These are phyloP conservation scores for Bergia puertoricense DNA, from an alignment of 92 coral and sea anemone species.

Conservation along the genomic window DNA sequence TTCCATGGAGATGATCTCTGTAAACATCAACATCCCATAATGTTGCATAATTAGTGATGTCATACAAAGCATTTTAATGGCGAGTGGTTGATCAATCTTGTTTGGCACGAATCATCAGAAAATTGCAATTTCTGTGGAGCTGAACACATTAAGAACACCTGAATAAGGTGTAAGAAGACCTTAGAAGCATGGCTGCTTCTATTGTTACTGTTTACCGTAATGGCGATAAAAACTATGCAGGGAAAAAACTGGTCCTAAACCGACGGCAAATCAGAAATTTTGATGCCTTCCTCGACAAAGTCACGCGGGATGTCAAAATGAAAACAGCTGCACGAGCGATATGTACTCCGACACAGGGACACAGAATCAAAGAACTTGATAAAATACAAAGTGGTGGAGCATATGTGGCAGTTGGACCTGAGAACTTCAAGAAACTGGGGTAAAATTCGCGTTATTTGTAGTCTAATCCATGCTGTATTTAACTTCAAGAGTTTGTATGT, in stretches of 20 bases:
- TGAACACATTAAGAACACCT: not conserved
- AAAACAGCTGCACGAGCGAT: constrained; percentile 32
- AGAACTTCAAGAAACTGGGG: constrained; percentile 38
- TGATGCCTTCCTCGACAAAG: constrained; percentile 43
- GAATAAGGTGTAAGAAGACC: not conserved
- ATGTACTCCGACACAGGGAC: constrained; percentile 37
- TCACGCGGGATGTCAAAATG: constrained; percentile 40
- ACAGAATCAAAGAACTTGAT: constrained; percentile 42
- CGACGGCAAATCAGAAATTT: constrained; percentile 41
- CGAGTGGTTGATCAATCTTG: not conserved
- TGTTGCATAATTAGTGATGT: constrained; percentile 33
- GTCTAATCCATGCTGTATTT: not conserved
- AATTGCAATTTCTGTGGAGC: not conserved
- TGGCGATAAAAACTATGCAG: constrained; percentile 38
- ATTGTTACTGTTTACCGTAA: constrained; percentile 38
- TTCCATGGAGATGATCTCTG: constrained; percentile 16
- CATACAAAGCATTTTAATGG: not conserved
- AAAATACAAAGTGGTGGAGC: constrained; percentile 38
- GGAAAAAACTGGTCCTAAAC: constrained; percentile 37
- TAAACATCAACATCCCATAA: constrained; percentile 38
- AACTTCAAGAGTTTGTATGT: not conserved
- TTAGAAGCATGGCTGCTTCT: constrained; percentile 35
- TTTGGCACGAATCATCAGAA: not conserved
- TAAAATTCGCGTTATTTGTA: not conserved
- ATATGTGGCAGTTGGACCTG: constrained; percentile 43